Conservation (phyloP, 2,797 vertebrate genomes). For the Danio aesculapii region DNA sequence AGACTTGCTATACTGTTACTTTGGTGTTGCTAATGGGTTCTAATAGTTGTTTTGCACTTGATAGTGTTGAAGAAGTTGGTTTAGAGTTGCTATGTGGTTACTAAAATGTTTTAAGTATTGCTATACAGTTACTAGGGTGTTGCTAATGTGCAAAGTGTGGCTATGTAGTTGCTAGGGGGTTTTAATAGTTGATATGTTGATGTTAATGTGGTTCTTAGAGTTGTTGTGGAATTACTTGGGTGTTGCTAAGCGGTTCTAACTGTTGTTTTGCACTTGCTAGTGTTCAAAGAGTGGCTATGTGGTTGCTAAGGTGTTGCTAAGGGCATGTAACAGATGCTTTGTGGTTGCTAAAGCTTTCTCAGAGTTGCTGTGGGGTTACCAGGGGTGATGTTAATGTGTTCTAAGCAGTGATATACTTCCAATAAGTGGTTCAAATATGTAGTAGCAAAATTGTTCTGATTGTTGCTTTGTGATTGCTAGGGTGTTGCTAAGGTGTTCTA, state of each 20-base stretch:
- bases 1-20: too few species aligned
- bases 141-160: not conserved
- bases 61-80: too few species aligned
- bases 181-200: not conserved
- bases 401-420: too few species aligned
- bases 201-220: not conserved
- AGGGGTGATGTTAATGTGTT: not conserved
- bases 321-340: too few species aligned
- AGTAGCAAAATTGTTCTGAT: not conserved
- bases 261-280: too few species aligned
- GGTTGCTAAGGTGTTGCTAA: not conserved
- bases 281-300: not conserved
- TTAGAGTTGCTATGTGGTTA: rapidly evolving
- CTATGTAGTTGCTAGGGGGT: not conserved
- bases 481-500: not conserved
- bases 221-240: not conserved
- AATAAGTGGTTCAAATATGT: not conserved
- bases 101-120: not conserved
- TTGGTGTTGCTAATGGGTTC: too few species aligned
- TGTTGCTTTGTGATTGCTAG: not conserved
- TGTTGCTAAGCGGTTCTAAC: not conserved
- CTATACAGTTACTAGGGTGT: not conserved
- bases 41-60: too few species aligned
- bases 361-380: not conserved
- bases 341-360: too few species aligned